phyloP scores from a whole-genome alignment of 2,113 vertebrate genomes.

The Cephalopholis sonnerati region DNA sequence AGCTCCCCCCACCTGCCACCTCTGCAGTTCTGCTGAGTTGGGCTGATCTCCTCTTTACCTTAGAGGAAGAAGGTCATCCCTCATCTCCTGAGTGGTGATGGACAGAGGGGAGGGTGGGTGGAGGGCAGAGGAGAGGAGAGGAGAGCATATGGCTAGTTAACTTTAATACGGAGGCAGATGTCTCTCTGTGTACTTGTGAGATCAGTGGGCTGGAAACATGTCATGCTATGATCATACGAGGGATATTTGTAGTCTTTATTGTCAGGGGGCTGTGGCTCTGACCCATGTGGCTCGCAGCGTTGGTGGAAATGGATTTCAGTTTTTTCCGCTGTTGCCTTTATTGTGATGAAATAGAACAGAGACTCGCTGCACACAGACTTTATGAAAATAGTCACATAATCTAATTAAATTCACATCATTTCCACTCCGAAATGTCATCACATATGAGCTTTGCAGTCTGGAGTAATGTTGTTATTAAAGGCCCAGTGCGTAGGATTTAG shows the following conservation, averaged over 20 bases:
- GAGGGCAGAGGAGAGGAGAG: constrained; percentile 16
- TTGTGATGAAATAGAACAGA: background rate
- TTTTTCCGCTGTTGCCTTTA: constrained; percentile 9
- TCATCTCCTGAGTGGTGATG: constrained; percentile 55
- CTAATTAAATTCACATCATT: background rate
- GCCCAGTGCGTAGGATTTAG: too few relatives aligned
- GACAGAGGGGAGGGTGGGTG: constrained; percentile 24
- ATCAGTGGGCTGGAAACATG: constrained; percentile 55
- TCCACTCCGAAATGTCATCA: background rate
- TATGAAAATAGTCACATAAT: background rate
- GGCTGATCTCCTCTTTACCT: constrained; percentile 44
- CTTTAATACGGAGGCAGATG: constrained; percentile 63
- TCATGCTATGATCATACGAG: constrained; percentile 52
- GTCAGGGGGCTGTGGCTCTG: background rate
- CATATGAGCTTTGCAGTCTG: background rate
- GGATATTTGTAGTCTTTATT: constrained; percentile 48
- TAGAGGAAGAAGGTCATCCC: constrained; percentile 57
- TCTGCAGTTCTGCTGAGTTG: constrained; percentile 60
- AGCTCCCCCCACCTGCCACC: background rate
- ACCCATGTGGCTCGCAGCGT: background rate
- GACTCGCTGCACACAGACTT: background rate
- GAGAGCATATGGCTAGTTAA: constrained; percentile 67
- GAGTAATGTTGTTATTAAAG: too few relatives aligned
- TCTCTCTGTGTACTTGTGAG: constrained; percentile 40
- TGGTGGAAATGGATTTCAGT: background rate